Evolutionary conservation across 2,888 invertebrate species (phyloP), one percentile per base, ranked within the genome.

Genomic region (Dynastes tityus): DNA sequence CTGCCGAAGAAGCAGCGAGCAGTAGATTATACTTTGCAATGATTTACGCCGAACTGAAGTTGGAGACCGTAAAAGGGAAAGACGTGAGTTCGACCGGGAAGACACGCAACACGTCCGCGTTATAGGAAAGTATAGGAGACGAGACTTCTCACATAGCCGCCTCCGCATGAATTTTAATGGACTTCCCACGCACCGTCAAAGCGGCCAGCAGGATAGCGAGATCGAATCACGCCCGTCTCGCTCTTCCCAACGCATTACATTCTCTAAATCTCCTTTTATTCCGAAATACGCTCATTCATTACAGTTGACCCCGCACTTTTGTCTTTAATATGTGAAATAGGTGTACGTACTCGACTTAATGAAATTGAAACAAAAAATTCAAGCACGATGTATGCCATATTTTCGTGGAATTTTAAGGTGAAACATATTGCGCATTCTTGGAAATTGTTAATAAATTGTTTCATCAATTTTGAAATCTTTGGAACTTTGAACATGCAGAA

Each of bases 91-190:
- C 29, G 16, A 6, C 6, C 73, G 45, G 63, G 73, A 8, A 45
- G 61, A 74, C 45, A 63, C 61, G 61, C 61, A 63, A 74, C 49
- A 61, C 61, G 27, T 45, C 73, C 73, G 61, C 27, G 45, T 45
- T 74, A 61, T 61, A 40, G 73, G 40, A 61, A 74, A 74, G 73
- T 45, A 74, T 45, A 74, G 61, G 49, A 63, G 73, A 45, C 27
- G 73, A 74, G 16, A 55, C 45, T 45, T 74, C 61, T 74, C 73
- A 27, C 45, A 61, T 49, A 74, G 45, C 73, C 73, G 61, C 73
- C 73, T 74, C 61, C 73, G 73, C 73, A 74, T 74, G 73, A 74
- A 74, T 74, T 74, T 74, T 74, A 74, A 74, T 74, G 73, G 73
- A n/a, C 61, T 61, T 74, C 73, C 73, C 73, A 74, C 73, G 58